Evolutionary conservation across 1,140 invertebrate genomes (phyloP).

Genomic region (Drosophila saltans): DNA sequence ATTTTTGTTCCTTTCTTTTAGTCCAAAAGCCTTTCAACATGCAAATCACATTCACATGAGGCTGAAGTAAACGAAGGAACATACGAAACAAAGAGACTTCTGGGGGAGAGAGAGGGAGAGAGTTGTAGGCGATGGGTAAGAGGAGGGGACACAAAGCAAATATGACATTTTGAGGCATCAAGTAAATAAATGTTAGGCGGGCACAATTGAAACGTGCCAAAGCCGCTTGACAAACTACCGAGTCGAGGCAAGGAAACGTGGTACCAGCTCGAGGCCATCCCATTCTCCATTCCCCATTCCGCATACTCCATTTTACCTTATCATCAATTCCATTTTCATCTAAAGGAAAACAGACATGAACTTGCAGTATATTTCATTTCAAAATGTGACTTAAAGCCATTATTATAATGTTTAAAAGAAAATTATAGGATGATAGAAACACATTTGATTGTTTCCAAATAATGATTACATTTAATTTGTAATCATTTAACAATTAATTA

Average conservation of each 20-base stretch:
- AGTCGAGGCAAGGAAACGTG: constrained; percentile 2
- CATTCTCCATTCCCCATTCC: background rate
- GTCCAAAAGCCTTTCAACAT: constrained; percentile 52
- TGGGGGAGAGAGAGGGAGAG: background rate
- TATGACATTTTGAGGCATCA: constrained; percentile 57
- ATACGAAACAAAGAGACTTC: constrained; percentile 52
- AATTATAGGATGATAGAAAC: background rate
- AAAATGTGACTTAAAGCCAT: background rate
- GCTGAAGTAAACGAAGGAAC: constrained; percentile 55
- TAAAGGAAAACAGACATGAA: constrained; percentile 5
- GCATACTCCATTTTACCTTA: background rate
- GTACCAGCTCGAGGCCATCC: background rate
- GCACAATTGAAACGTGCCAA: constrained; percentile 70
- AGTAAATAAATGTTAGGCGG: constrained; percentile 71
- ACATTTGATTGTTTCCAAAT: no score
- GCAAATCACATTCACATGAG: constrained; percentile 64
- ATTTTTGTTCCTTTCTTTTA: background rate
- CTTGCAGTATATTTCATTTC: background rate
- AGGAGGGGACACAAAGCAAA: constrained; percentile 29
- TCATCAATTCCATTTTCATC: background rate
- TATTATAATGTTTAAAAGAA: background rate
- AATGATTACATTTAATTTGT: no score
- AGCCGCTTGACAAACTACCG: constrained; percentile 42
- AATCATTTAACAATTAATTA: no score
- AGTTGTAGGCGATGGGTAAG: background rate